Base-by-base conservation (phyloP, 2,797 vertebrate species). In the Galago senegalensis region DNA sequence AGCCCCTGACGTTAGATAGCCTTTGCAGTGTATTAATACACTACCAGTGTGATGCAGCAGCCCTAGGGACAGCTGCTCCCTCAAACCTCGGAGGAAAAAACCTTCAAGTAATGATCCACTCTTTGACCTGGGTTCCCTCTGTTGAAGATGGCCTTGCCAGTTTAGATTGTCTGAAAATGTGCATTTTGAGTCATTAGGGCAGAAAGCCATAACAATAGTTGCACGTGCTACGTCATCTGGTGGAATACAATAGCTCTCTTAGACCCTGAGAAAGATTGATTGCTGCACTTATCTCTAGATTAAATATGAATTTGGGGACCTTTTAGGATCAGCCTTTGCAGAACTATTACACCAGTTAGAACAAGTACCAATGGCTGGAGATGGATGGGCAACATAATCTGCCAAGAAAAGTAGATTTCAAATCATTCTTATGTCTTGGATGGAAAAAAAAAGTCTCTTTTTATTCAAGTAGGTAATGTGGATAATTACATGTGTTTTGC, bases 221-320 rank as follows among this genome's bases (percentile, higher is more conserved):
- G 63, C 37, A 40, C 0, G 0, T 63, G 88, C 77, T 89, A 83
- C 53, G 8, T 97, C 92, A 95, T 17, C 0, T 6, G 31, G 69
- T 93, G 10, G 83, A 97, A 75, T 65, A 96, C 89, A 97, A 97
- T 21, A 91, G 91, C 84, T 72, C 58, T 96, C 91, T 94, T 56
- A 91, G 86, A 94, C 87, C 58, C 84, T 58, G 88, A 31, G 95
- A 95, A 95, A 91, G 95, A 96, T 93, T 94, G 97, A 97, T 98
- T 96, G 72, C 96, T 97, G 43, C 37, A 93, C 79, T 98, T 98
- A 97, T 95, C 93, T 92, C 89, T 89, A 97, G 91, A 96, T 97
- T 94, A 97, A 98, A 87, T 95, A 96, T 86, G 65, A 94, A 97
- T 96, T 91, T 93, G 75, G 79, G 75, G 61, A 97, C 77, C 34